A percentile compares a stretch with the other conserved stretches of the same genome.
phyloP scores from a whole-genome alignment of 2,113 vertebrate species.

The Sylvietta virens region DNA sequence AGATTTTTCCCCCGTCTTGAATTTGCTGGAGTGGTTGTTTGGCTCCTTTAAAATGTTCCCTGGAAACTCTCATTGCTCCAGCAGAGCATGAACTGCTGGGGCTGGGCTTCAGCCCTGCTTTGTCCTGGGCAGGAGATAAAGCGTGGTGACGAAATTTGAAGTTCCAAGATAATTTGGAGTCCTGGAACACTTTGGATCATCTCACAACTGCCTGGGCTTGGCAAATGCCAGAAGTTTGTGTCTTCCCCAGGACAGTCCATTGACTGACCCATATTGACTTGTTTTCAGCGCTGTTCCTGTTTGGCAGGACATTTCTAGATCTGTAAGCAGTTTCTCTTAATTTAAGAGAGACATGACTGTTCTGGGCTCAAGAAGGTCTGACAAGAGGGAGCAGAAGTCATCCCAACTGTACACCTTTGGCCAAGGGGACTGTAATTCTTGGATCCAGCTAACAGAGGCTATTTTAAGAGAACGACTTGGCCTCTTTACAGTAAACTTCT shows the following conservation, averaged over 20 bases:
- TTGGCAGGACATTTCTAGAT: conserved; percentile 33
- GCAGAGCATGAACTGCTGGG: not conserved
- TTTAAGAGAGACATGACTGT: conserved; percentile 44
- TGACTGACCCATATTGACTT: conserved; percentile 31
- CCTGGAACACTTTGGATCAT: conserved; percentile 27
- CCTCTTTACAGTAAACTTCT: conserved; percentile 56
- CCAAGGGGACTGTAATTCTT: conserved; percentile 65
- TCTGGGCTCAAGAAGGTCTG: conserved; percentile 51
- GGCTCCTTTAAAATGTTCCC: not conserved
- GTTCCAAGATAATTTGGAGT: conserved; percentile 19
- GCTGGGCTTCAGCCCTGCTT: not conserved
- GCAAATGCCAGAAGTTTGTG: not conserved
- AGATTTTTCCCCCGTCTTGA: not conserved
- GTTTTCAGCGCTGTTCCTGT: conserved; percentile 18
- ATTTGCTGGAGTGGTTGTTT: not conserved
- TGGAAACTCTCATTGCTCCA: not conserved
- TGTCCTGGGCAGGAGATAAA: conserved; percentile 19
- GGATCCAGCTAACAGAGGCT: conserved; percentile 48
- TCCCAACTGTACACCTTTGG: conserved; percentile 58
- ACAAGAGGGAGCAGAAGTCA: conserved; percentile 48
- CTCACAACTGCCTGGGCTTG: conserved; percentile 6
- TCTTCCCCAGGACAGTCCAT: not conserved
- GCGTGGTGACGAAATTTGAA: not conserved
- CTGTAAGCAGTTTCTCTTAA: conserved; percentile 51
- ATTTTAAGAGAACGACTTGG: conserved; percentile 56